Evolutionary conservation across 2,113 vertebrate genomes (phyloP).

Genomic region (Gavia stellata): DNA sequence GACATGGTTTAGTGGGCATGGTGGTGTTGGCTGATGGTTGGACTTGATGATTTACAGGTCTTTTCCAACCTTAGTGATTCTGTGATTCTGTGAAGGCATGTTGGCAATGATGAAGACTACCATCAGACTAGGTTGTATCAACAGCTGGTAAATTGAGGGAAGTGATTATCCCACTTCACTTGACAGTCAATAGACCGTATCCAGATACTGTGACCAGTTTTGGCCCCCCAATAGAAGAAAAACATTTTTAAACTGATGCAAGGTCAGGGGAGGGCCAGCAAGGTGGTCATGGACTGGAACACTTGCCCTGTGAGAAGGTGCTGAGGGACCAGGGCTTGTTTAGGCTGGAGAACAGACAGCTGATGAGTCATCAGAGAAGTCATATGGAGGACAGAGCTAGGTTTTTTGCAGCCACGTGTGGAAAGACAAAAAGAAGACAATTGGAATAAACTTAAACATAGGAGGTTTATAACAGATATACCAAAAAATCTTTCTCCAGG

Average conservation of each 20-base stretch:
- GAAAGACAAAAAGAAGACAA: neutral
- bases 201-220: neutral
- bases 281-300: neutral
- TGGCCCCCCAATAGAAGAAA: neutral
- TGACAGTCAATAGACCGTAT: neutral
- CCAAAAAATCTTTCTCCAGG: neutral
- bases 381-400: neutral
- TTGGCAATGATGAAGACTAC: neutral
- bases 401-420: neutral
- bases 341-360: neutral
- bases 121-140: neutral
- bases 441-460: neutral
- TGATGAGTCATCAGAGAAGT: neutral
- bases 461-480: neutral
- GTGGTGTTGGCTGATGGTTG: no score
- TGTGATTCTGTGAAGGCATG: no score
- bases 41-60: no score
- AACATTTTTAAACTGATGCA: neutral
- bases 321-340: neutral
- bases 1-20: no score
- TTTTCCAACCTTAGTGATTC: no score
- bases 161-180: neutral
- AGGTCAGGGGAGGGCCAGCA: neutral
- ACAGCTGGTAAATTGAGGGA: neutral
- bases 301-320: neutral